Percentiles rank a stretch among this genome's conserved stretches.
phyloP scores from a whole-genome alignment of 2,113 vertebrate species.

The Petrocephalus microphthalmus region DNA sequence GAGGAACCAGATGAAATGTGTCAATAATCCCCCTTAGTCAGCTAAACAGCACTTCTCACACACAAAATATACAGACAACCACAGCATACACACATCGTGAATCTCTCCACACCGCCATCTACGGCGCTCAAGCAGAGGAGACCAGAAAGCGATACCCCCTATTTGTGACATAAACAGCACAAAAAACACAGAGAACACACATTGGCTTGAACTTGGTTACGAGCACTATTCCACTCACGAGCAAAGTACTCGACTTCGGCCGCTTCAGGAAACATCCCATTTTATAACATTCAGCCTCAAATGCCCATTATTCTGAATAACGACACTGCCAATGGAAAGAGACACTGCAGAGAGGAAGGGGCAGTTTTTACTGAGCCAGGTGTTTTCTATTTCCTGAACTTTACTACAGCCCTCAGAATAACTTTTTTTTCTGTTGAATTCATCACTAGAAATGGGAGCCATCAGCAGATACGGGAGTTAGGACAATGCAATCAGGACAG shows the following conservation, averaged over 20 bases:
- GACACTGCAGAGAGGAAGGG: background rate
- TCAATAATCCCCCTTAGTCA: background rate
- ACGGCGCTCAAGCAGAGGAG: background rate
- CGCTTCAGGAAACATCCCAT: background rate
- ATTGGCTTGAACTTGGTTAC: background rate
- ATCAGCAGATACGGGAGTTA: background rate
- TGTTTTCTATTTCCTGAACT: conserved; percentile 12
- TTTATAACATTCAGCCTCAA: background rate
- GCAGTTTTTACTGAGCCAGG: background rate
- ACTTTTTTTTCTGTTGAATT: background rate
- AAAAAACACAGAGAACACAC: background rate
- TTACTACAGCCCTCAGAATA: background rate
- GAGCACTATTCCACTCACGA: background rate
- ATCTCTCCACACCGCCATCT: background rate
- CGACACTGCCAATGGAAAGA: background rate
- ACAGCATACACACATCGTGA: background rate
- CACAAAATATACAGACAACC: background rate
- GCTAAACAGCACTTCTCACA: background rate
- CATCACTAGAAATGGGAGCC: background rate
- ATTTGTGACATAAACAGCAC: background rate
- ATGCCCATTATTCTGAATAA: background rate
- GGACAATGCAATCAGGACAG: background rate
- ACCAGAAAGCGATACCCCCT: background rate
- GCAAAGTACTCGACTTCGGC: background rate
- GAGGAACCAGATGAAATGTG: conserved; percentile 12